Evolutionary conservation across 2,797 vertebrate species (phyloP).

Genomic region (Jordanella pulchra): DNA sequence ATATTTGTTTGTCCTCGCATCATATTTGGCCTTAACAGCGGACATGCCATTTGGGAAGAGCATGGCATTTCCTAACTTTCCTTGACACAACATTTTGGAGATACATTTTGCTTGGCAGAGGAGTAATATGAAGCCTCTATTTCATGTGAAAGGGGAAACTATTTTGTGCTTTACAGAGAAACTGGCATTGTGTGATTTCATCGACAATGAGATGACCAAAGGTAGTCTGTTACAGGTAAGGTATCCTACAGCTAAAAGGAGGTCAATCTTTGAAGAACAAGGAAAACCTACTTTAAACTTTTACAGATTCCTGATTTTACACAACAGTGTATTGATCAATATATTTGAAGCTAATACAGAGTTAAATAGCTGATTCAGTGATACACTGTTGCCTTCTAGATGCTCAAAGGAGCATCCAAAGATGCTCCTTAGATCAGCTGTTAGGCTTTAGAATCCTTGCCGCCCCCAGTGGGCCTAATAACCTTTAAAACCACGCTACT

Average conservation of each 20-base stretch:
- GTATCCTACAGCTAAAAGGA: neutral
- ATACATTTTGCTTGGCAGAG: conserved; percentile 44
- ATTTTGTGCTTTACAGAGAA: conserved; percentile 24
- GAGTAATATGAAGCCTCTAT: conserved; percentile 33
- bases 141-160: conserved; percentile 31
- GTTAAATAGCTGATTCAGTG: no score
- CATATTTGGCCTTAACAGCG: conserved; percentile 45
- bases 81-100: conserved; percentile 43
- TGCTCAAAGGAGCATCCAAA: no score
- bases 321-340: neutral
- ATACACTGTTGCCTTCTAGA: no score
- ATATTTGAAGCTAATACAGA: neutral
- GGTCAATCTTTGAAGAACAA: conserved; percentile 1
- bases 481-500: no score
- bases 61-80: conserved; percentile 37
- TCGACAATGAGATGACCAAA: conserved; percentile 12
- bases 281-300: neutral
- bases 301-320: neutral
- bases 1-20: conserved; percentile 43
- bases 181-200: conserved; percentile 31
- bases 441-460: no score
- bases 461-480: no score
- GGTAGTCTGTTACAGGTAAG: conserved; percentile 5
- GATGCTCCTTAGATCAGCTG: no score
- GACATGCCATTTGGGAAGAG: conserved; percentile 50